These are phyloP conservation scores for Acromyrmex heyeri DNA, from an alignment of 1,140 invertebrate species.

Conservation along the genomic window DNA sequence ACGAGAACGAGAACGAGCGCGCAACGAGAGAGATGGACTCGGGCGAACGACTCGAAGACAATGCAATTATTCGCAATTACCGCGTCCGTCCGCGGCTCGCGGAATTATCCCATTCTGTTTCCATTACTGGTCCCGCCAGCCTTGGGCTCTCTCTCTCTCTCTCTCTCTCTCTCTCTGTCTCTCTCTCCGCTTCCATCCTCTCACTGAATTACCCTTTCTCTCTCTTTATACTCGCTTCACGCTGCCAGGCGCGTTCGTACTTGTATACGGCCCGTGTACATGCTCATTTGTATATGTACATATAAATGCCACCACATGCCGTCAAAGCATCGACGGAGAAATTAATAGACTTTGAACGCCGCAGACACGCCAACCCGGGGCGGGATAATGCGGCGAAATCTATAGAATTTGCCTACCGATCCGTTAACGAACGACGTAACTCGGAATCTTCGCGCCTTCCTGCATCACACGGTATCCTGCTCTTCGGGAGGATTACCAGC, in stretches of 20 bases:
- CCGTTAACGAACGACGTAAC: conserved; percentile 64
- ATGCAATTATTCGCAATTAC: conserved; percentile 87
- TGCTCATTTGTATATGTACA: not conserved
- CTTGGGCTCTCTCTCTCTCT: conserved; percentile 52
- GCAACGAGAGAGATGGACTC: conserved; percentile 73
- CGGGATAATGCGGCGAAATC: conserved; percentile 56
- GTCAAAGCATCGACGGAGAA: conserved; percentile 70
- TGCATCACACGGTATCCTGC: conserved; percentile 11
- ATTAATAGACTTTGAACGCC: conserved; percentile 68
- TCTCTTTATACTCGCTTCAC: conserved; percentile 25
- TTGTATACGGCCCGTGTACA: not conserved
- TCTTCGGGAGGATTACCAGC: conserved; percentile 38
- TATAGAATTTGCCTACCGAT: conserved; percentile 53
- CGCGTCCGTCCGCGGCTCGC: conserved; percentile 82
- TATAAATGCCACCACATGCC: conserved; percentile 39
- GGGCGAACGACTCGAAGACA: conserved; percentile 85
- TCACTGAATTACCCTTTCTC: conserved; percentile 48
- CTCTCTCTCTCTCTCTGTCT: no score
- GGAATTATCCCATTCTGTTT: conserved; percentile 85
- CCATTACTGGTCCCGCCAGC: conserved; percentile 80
- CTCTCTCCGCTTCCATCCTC: conserved; percentile 2
- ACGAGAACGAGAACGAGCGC: not conserved
- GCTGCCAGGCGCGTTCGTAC: not conserved
- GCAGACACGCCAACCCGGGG: conserved; percentile 45
- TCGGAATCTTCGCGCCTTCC: conserved; percentile 58